These are phyloP conservation scores for Phrynocephalus versicolor DNA, from an alignment of 2,113 vertebrate species.

Conservation along the genomic window DNA sequence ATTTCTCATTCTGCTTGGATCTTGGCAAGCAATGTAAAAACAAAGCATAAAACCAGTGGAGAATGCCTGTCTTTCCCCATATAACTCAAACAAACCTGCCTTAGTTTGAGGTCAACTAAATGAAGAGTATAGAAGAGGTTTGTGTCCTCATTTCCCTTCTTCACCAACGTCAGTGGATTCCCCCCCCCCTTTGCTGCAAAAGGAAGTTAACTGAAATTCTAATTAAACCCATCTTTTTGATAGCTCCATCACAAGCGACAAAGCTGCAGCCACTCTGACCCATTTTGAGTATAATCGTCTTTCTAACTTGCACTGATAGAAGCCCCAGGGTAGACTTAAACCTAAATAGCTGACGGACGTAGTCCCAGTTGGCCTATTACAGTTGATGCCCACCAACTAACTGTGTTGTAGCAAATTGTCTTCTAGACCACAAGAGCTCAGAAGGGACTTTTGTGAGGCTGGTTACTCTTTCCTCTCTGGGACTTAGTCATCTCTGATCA, in stretches of 20 bases:
- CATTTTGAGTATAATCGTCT: neutral
- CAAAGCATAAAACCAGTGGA: neutral
- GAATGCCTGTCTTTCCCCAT: neutral
- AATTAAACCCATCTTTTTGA: constrained; percentile 8
- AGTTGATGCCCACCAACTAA: constrained; percentile 1
- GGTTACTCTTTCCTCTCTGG: neutral
- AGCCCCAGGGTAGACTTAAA: neutral
- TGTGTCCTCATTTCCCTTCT: constrained; percentile 2
- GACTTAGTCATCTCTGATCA: neutral
- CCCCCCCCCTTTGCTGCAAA: neutral
- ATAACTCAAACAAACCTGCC: neutral
- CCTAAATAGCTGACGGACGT: neutral
- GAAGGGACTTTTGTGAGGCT: neutral
- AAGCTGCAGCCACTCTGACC: constrained; percentile 1
- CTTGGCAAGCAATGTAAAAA: neutral
- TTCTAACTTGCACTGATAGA: neutral
- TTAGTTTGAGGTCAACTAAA: constrained; percentile 13
- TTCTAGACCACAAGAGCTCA: constrained; percentile 2
- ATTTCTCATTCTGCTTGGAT: neutral
- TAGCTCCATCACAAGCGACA: neutral
- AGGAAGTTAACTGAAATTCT: constrained; percentile 10
- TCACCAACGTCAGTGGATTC: neutral
- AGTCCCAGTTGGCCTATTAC: neutral
- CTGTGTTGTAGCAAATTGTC: constrained; percentile 18
- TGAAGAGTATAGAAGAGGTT: neutral